Conservation (phyloP, 1,140 invertebrate genomes). For the Physella acuta region DNA sequence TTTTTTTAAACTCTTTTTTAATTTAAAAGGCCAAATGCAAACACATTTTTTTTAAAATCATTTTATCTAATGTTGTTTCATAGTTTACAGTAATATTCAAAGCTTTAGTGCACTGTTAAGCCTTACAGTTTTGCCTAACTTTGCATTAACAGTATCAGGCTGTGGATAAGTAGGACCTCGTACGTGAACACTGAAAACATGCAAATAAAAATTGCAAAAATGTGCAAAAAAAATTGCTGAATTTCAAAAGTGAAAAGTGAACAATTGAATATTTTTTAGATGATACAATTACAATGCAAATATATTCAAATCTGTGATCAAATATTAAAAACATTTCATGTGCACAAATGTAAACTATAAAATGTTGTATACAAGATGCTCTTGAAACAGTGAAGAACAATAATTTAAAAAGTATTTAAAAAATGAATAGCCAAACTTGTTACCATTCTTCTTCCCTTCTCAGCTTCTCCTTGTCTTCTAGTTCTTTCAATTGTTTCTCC, state of each 20-base stretch:
- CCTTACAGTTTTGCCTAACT: slow-evolving; percentile 44
- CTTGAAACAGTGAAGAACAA: not conserved
- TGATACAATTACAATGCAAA: too few relatives aligned
- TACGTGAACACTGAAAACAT: slow-evolving; percentile 44
- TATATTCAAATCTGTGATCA: not conserved
- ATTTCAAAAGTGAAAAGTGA: too few relatives aligned
- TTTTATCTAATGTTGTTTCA: too few relatives aligned
- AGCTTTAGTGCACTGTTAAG: too few relatives aligned
- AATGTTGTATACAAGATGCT: not conserved
- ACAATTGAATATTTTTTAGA: too few relatives aligned
- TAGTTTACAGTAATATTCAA: too few relatives aligned
- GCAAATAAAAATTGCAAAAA: not conserved
- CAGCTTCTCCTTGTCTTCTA: slow-evolving; percentile 48
- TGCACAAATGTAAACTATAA: not conserved
- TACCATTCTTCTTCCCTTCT: slow-evolving; percentile 48
- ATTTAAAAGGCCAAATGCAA: too few relatives aligned
- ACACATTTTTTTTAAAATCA: too few relatives aligned
- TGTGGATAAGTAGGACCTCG: slow-evolving; percentile 49
- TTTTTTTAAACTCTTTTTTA: too few relatives aligned
- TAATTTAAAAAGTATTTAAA: not conserved
- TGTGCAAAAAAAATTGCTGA: too few relatives aligned
- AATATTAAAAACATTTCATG: not conserved
- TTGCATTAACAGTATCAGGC: slow-evolving; percentile 48
- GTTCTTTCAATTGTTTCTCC: slow-evolving; percentile 45
- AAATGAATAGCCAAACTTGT: not conserved